These are phyloP conservation scores for Macaria notata DNA, from an alignment of 2,888 invertebrate species.

Conservation along the genomic window DNA sequence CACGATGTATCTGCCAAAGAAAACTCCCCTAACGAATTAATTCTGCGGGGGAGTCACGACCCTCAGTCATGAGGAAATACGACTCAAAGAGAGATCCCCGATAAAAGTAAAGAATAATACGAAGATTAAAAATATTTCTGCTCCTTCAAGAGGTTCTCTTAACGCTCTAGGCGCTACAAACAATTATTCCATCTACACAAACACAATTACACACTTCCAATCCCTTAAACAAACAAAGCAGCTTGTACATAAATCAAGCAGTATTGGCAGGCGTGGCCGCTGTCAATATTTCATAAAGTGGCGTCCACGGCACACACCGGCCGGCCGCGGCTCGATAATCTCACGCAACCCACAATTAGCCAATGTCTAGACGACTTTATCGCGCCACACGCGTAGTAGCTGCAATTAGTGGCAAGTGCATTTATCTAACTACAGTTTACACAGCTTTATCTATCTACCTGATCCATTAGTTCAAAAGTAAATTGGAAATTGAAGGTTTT, in stretches of 20 bases:
- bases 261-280: conserved; percentile 32
- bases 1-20: too few relatives aligned
- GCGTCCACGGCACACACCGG: conserved; percentile 32
- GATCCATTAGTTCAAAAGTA: conserved; percentile 5
- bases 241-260: conserved; percentile 30
- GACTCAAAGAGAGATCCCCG: too few relatives aligned
- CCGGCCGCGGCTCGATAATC: conserved; percentile 22
- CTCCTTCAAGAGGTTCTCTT: too few relatives aligned
- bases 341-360: conserved; percentile 44
- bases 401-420: conserved; percentile 21
- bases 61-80: too few relatives aligned
- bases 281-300: conserved; percentile 32
- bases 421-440: conserved; percentile 4
- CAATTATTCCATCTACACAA: conserved; percentile 13
- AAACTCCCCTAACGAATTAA: too few relatives aligned
- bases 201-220: conserved; percentile 21
- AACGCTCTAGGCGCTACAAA: not conserved
- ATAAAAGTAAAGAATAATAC: too few relatives aligned
- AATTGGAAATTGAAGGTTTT: conserved; percentile 8
- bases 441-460: conserved; percentile 3
- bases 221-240: conserved; percentile 36
- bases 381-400: conserved; percentile 32
- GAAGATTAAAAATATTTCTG: too few relatives aligned
- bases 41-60: too few relatives aligned
- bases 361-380: conserved; percentile 53